Evolutionary conservation across 1,140 invertebrate genomes (phyloP).

Genomic region (Scaptomyza hsui): DNA sequence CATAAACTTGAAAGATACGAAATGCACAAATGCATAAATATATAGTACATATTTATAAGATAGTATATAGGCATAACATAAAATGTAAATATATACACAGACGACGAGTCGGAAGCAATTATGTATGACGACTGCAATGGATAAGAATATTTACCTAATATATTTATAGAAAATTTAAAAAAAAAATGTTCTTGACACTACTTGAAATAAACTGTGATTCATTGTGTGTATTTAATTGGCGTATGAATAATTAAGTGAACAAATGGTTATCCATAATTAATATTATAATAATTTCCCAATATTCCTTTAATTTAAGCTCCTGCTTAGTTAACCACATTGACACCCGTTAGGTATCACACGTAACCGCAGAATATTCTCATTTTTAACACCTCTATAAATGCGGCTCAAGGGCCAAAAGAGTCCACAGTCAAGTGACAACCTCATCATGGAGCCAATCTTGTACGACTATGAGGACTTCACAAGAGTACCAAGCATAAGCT

Average conservation of each 20-base stretch:
- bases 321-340: conserved; percentile 2
- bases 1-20: not conserved
- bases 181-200: too few species aligned
- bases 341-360: conserved; percentile 3
- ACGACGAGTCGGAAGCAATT: too few species aligned
- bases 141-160: too few species aligned
- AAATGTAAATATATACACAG: too few species aligned
- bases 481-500: conserved; percentile 17
- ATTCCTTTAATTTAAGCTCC: not conserved
- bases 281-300: not conserved
- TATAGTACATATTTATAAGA: too few species aligned
- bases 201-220: too few species aligned
- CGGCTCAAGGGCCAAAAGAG: too few species aligned
- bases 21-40: conserved; percentile 4
- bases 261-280: not conserved
- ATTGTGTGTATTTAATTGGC: too few species aligned
- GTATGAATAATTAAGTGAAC: too few species aligned
- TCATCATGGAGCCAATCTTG: conserved; percentile 32
- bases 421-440: conserved; percentile 4
- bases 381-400: conserved; percentile 41
- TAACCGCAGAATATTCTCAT: conserved; percentile 37
- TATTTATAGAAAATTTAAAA: too few species aligned
- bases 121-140: too few species aligned
- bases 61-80: too few species aligned
- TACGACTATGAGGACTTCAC: conserved; percentile 50